Percentiles rank a stretch among this genome's conserved stretches.
These are phyloP conservation scores for Hydriomena furcata DNA, from an alignment of 2,888 invertebrate genomes.

Conservation along the genomic window DNA sequence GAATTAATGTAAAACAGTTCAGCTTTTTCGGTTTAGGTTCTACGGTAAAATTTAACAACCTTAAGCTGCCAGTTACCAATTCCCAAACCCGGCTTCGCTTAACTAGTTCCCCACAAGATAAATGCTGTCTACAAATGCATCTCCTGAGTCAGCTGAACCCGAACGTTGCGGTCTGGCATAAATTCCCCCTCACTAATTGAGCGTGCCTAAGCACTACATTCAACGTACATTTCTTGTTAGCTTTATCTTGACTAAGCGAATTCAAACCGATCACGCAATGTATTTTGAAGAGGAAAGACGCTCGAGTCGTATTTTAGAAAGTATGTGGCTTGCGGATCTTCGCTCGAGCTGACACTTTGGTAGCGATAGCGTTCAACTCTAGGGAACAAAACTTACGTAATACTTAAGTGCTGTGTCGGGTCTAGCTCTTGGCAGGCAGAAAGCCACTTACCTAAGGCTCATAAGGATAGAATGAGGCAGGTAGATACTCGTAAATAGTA, in stretches of 20 bases:
- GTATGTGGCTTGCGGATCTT: constrained; percentile 14
- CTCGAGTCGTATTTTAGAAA: constrained; percentile 10
- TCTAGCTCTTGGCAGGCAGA: constrained; percentile 8
- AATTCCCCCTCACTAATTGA: constrained; percentile 26
- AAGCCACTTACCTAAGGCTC: constrained; percentile 2
- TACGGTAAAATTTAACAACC: neutral
- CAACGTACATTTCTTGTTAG: constrained; percentile 28
- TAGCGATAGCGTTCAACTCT: constrained; percentile 12
- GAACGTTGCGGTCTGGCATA: constrained; percentile 29
- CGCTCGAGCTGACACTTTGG: constrained; percentile 21
- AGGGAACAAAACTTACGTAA: constrained; percentile 8
- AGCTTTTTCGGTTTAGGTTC: too few species aligned
- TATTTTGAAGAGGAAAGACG: constrained; percentile 21
- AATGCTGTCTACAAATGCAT: constrained; percentile 32
- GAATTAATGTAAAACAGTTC: neutral
- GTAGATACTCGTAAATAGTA: neutral
- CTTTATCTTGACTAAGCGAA: constrained; percentile 1
- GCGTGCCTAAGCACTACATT: constrained; percentile 24
- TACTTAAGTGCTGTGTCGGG: constrained; percentile 13
- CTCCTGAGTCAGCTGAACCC: constrained; percentile 24
- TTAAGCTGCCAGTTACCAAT: neutral
- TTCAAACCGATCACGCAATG: constrained; percentile 29
- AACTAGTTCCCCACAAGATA: constrained; percentile 22
- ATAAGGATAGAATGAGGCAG: neutral
- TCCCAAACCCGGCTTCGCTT: neutral